Evolutionary conservation across 92 coral and sea anemone genomes (phyloP), one percentile per base, ranked within the genome.

Genomic region (Porites rus): DNA sequence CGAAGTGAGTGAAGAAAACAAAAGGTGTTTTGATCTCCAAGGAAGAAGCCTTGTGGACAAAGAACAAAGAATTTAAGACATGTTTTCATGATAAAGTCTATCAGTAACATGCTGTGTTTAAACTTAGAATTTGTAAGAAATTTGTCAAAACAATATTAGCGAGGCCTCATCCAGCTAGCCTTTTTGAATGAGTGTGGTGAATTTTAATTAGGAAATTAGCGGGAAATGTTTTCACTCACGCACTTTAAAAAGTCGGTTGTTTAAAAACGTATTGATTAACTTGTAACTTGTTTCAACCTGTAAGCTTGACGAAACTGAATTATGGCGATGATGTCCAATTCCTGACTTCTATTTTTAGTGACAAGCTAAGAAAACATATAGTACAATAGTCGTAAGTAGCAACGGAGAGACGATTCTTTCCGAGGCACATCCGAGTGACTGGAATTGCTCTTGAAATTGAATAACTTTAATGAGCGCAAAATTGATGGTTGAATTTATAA

Each of bases 1-100:
- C 53, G n/a, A 21, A 79, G 14, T 65, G 51, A 12, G 65, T 1
- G 1, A 9, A 56, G 38, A 31, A 50, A 66, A 65, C 74, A 79
- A 79, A 66, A 56, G 61, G 20, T 14, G 20, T 16, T 51, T 8
- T 51, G 74, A 60, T 65, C 84, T 66, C 84, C 84, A 19, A 63
- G 84, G 74, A 79, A 43, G 75, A 74, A 79, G 51, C 14, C 12
- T 21, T 9, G 74, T 51, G 21, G 21, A 79, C 62, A 79, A 52
- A 79, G 84, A 66, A 79, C 84, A 79, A 79, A 79, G 74, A 79
- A 79, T 65, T 79, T 65, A 51, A 79, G 63, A 79, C 84, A 79
- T 66, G 62, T 79, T 79, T 50, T 70, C 18, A 46, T 19, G 74
- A 20, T 65, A 51, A 65, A 79, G 63, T 50, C 43, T 65, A 65